Base-by-base conservation (phyloP, 1,140 invertebrate species). In the Neodiprion fabricii region DNA sequence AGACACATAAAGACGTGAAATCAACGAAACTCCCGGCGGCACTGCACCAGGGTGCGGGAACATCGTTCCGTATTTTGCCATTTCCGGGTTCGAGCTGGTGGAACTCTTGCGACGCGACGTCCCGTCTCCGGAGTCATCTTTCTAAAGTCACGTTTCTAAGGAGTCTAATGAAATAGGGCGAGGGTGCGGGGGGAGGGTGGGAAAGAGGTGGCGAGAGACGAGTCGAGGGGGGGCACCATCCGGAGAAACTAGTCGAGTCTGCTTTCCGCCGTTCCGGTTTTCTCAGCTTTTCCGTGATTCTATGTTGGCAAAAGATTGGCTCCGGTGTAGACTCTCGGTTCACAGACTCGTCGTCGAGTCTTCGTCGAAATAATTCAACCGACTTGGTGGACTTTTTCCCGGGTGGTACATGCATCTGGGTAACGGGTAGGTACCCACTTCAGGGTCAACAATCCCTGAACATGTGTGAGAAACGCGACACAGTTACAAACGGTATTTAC, bases 101-200 rank as follows among this genome's bases (percentile, higher is more conserved):
- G n/a, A 14, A 17, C n/a, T 17, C n/a, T 61, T 4, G 53, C 53
- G 9, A 61, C 11, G 53, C 11, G 53, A 61, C n/a, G 53, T 61
- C 53, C 53, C 53, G 53, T 61, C 53, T 61, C 53, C 53, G 53
- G 53, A 61, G 53, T 61, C 53, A 17, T 61, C 53, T 61, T 61
- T 61, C 53, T 61, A 61, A 61, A 61, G 53, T 17, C 53, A 61
- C 53, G 53, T 61, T 61, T 61, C 53, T 61, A 61, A 61, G 53
- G 53, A 61, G 53, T 61, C 53, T 61, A 61, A 61, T 61, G 53
- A 61, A 61, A 61, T 61, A 61, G 53, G 53, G 53, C 9, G 53
- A 12, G 11, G 28, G 5, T 40, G 11, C 7, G 53, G n/a, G 9
- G 11, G 53, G 9, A 9, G 53, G 53, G 4, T 7, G 53, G 11